Evolutionary conservation across 2,797 vertebrate genomes (phyloP), one percentile per base, ranked within the genome.

Genomic region (Rhinatrema bivittatum): DNA sequence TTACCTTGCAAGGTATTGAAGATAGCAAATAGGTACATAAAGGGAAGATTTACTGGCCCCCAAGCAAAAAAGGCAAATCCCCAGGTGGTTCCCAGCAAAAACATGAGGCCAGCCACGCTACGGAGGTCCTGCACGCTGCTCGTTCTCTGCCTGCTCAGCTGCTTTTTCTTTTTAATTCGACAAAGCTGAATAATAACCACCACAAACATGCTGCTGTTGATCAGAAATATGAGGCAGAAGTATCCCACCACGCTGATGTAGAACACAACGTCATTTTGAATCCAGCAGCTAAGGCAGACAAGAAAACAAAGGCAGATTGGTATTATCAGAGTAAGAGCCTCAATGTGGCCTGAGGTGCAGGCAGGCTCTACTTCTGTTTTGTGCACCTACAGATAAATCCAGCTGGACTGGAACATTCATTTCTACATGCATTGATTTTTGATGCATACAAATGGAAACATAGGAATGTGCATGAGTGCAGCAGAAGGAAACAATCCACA

Each of bases 11-110:
- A 76, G 15, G 88, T 86, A 73, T 98, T 98, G 49, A 93, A 92
- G 53, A 98, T 90, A 29, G 89, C 65, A 53, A 98, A 98, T 22
- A 98, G 88, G 68, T 94, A 98, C 45, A 84, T 80, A 43, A 97
- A 94, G 5, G 84, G 70, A 29, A 90, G 35, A 42, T 86, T 84
- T 34, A 91, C 83, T 2, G 86, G 85, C 2, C 84, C 89, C 88
- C 89, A 94, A 22, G 91, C 89, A 26, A 98, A 94, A 62, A 97
- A 91, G 27, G 90, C 90, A 25, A 97, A 89, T 6, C 91, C 94
- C 95, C 94, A 98, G 32, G 94, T 95, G 57, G 98, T 93, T 40
- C 95, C 94, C 19, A 98, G 79, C 52, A 98, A 75, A 53, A 95
- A 68, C 3, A 89, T 68, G 16, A 98, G 89, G 24, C 95, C 91